Base-by-base conservation (phyloP, 92 coral and sea anemone species). In the Epizoanthus ramosus region DNA sequence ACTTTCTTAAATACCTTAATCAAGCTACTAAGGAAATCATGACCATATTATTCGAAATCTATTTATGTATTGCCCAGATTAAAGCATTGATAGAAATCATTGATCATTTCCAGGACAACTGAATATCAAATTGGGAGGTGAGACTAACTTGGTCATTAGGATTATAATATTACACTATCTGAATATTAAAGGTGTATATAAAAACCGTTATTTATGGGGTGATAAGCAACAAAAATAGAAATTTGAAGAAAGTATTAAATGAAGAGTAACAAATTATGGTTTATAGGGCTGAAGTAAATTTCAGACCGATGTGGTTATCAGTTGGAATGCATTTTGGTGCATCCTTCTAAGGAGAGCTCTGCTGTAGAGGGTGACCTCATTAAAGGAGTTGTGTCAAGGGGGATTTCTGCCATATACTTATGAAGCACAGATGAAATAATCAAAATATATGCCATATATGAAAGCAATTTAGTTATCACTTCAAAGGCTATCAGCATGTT, bases 261-360 rank as follows among this genome's bases (percentile, higher is more conserved):
- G 82, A 77, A 77, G 54, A 39, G 58, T 22, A 37, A 14, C 57
- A 60, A 77, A 77, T 61, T 33, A 60, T n/a, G 9, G 15, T 60
- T 65, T 61, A 22, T 33, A 25, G 54, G 70, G 43, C 43, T 37
- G 43, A 6, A 22, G 14, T 39, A 59, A n/a, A 61, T 21, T 41
- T 77, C 54, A 69, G 65, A 23, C 71, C 13, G 82, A 14, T 77
- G 19, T 60, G 71, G 82, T 61, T 60, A 77, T 77, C 82, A 77
- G 82, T 35, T 7, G 21, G 22, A 16, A 19, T 50, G 23, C n/a
- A 47, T 17, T 73, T 18, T 47, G 3, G 15, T 73, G 3, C 4
- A n/a, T 37, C 21, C 23, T 45, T 35, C 79, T 73, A 50, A 61
- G 58, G 61, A 18, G 63, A 21, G 79, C 79, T 47, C 25, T 73